Conservation (phyloP, 2,113 vertebrate species). For the Proterorhinus semilunaris region DNA sequence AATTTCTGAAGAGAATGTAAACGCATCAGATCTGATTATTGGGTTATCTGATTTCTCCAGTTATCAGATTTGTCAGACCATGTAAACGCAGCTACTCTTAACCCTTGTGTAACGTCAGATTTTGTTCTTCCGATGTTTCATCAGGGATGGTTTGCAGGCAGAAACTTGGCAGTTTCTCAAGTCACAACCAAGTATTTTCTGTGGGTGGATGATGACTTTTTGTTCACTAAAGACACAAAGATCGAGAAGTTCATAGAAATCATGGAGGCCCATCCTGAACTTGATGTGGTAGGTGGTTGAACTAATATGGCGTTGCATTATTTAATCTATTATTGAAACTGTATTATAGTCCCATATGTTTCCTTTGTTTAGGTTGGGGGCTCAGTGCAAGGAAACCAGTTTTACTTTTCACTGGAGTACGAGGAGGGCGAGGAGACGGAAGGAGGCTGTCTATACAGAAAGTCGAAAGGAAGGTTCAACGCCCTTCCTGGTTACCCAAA, state of each 20-base stretch:
- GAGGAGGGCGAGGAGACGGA: not conserved
- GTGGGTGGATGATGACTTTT: not conserved
- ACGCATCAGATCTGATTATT: too few species aligned
- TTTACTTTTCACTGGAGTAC: slow-evolving; percentile 1
- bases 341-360: not conserved
- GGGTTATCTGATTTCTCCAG: too few species aligned
- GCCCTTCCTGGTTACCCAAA: not conserved
- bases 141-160: slow-evolving; percentile 1
- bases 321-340: too few species aligned
- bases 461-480: not conserved
- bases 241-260: not conserved
- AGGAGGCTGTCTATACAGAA: not conserved
- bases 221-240: not conserved
- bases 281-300: not conserved
- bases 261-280: not conserved
- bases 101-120: not conserved
- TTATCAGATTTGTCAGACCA: too few species aligned
- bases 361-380: not conserved
- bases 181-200: slow-evolving; percentile 3
- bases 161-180: not conserved
- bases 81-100: not conserved
- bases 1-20: too few species aligned
- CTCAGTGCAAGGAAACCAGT: not conserved
- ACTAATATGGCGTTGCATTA: not conserved
- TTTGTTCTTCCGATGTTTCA: too few species aligned